A percentile compares a stretch with the other conserved stretches of the same genome.
Evolutionary conservation across 1,140 invertebrate genomes (phyloP).

Genomic region (Drosophila chauvacae): DNA sequence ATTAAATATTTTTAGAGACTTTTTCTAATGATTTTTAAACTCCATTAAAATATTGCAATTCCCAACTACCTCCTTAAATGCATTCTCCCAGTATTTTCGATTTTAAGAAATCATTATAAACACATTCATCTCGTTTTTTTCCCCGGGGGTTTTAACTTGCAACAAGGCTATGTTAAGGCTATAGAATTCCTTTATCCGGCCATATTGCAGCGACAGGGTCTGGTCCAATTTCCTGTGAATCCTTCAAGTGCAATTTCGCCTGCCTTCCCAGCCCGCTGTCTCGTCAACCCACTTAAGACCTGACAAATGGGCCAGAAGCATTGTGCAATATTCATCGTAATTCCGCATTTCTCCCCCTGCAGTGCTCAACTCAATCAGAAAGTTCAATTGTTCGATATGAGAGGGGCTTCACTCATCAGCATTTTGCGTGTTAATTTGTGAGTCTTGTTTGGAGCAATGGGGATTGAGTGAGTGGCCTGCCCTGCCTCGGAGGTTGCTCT

Average conservation of each 20-base stretch:
- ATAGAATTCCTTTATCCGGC: neutral
- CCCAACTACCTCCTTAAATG: neutral
- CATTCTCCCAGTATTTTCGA: neutral
- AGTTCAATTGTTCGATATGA: conserved; percentile 37
- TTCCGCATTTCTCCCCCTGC: neutral
- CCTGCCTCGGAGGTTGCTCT: conserved; percentile 9
- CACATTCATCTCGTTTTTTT: neutral
- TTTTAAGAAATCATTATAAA: neutral
- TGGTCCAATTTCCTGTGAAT: conserved; percentile 2
- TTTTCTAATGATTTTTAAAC: too few relatives aligned
- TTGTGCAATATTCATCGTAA: conserved; percentile 22
- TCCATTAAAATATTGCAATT: too few relatives aligned
- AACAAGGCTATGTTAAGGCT: neutral
- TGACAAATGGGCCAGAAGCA: conserved; percentile 7
- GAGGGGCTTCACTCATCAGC: conserved; percentile 35
- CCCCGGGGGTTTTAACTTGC: neutral
- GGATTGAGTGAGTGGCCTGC: neutral
- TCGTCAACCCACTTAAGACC: conserved; percentile 30
- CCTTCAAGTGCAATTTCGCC: conserved; percentile 7
- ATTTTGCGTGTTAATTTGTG: conserved; percentile 39
- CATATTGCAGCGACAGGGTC: neutral
- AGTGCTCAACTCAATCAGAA: conserved; percentile 42
- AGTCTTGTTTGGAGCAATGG: conserved; percentile 14
- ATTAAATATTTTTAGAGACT: too few relatives aligned
- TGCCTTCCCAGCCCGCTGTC: neutral